Base-by-base conservation (phyloP, 2,888 invertebrate species). In the Eupithecia vulgata region DNA sequence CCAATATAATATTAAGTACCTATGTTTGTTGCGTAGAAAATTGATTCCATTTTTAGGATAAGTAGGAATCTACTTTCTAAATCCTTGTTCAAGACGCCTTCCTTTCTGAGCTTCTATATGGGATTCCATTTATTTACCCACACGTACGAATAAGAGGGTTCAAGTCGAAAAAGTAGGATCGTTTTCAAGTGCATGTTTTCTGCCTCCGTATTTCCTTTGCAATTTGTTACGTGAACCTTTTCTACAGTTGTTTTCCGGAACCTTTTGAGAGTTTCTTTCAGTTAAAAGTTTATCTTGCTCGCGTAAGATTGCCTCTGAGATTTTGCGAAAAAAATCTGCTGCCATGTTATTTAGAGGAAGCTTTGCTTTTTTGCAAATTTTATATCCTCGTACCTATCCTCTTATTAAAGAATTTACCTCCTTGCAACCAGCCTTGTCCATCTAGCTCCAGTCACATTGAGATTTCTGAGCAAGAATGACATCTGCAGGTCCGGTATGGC, bases 361-460 rank as follows among this genome's bases (percentile, higher is more conserved):
- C 0, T 37, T 34, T 34, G 15, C 17, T 30, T 34, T 59, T 59
- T 15, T 30, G 34, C 61, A 34, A 34, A 15, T 61, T 61, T 17
- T 61, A 7, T n/a, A n/a, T n/a, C n/a, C n/a, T 21, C 1, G 25
- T 13, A 25, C 5, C 0, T 15, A 25, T 68, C n/a, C 25, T n/a
- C 45, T 48, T 48, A 6, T 48, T 48, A n/a, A 35, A 15, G 30
- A 12, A 35, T 62, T 64, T 81, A 94, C 94, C 88, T 91, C 77
- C 91, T 88, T 71, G 88, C 87, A 35, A 82, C 80, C 65, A 94
- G 85, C 79, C 88, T 91, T 0, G 90, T 92, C 94, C 94, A 94
- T 69, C 87, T 88, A 37, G 89, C 92, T 1, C 94, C 94, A 13
- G 93, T 93, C 25, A 92, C 92, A 71, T 92, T 94, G 59, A 92